Evolutionary conservation across 2,888 invertebrate genomes (phyloP).

Genomic region (Hyppa rectilinea): DNA sequence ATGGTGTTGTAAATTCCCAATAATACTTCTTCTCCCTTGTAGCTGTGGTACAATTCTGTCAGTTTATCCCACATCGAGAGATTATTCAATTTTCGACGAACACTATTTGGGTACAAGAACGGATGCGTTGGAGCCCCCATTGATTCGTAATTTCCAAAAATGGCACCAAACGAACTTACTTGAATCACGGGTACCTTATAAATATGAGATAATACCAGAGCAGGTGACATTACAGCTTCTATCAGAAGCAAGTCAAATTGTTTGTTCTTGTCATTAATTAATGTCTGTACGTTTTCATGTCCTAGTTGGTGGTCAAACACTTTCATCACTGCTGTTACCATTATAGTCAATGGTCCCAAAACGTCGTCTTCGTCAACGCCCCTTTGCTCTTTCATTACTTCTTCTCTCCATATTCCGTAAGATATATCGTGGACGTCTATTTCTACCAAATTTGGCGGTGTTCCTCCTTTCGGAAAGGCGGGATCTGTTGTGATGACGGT

Average conservation of each 20-base stretch:
- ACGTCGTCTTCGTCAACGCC: conserved; percentile 6
- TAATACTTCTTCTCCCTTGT: conserved; percentile 17
- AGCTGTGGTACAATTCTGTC: conserved; percentile 57
- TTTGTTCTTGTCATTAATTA: conserved; percentile 62
- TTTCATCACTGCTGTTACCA: conserved; percentile 10
- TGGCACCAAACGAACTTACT: conserved; percentile 70
- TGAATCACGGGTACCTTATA: conserved; percentile 69
- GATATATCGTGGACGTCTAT: conserved; percentile 77
- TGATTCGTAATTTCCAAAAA: conserved; percentile 51
- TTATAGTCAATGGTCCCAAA: conserved; percentile 10
- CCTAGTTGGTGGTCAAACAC: conserved; percentile 50
- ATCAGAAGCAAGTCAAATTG: conserved; percentile 70
- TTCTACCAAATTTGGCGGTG: conserved; percentile 79
- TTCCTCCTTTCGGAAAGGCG: conserved; percentile 68
- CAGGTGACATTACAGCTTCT: conserved; percentile 62
- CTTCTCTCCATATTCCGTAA: conserved; percentile 60
- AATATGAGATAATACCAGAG: conserved; percentile 62
- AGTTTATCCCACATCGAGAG: conserved; percentile 70
- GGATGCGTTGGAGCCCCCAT: conserved; percentile 72
- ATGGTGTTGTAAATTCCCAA: not conserved
- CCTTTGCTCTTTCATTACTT: conserved; percentile 15
- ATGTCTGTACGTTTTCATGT: conserved; percentile 57
- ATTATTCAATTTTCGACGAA: conserved; percentile 62
- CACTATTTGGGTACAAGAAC: conserved; percentile 63
- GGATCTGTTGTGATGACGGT: conserved; percentile 83